Evolutionary conservation across 2,797 vertebrate species (phyloP).

Genomic region (Chelidonichthys spinosus): DNA sequence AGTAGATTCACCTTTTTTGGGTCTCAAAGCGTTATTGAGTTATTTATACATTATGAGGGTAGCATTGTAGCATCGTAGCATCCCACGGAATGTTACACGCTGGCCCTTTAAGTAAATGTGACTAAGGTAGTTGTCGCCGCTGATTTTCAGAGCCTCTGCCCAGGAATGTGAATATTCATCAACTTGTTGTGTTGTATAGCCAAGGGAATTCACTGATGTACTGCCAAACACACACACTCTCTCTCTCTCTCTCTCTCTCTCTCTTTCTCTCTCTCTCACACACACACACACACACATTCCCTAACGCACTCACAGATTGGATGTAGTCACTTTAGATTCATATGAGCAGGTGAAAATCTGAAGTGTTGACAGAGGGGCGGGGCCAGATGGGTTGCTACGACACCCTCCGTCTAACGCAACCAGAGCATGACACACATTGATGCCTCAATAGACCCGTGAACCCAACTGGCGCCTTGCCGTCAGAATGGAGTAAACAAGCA

Average conservation of each 20-base stretch:
- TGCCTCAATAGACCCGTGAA: conserved; percentile 55
- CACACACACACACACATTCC: conserved; percentile 21
- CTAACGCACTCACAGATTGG: conserved; percentile 22
- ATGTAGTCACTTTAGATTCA: conserved; percentile 62
- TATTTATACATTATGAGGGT: too few species aligned
- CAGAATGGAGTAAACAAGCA: conserved; percentile 53
- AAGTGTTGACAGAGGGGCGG: conserved; percentile 52
- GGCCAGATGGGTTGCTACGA: conserved; percentile 50
- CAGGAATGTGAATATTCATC: conserved; percentile 23
- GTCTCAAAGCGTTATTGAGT: neutral
- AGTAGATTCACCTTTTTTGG: neutral
- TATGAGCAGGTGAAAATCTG: conserved; percentile 27
- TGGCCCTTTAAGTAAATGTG: neutral
- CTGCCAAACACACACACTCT: conserved; percentile 10
- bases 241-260: neutral
- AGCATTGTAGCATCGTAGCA: too few species aligned
- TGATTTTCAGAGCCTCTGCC: conserved; percentile 1
- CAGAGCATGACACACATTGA: conserved; percentile 68
- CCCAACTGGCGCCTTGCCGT: conserved; percentile 18
- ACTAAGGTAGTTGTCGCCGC: neutral
- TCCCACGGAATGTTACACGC: too few species aligned
- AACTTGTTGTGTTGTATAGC: neutral
- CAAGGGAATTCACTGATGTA: conserved; percentile 19
- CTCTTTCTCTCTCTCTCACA: neutral
- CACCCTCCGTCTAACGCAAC: conserved; percentile 67